Evolutionary conservation across 2,888 invertebrate species (phyloP).

Genomic region (Mactromeris polynyma): DNA sequence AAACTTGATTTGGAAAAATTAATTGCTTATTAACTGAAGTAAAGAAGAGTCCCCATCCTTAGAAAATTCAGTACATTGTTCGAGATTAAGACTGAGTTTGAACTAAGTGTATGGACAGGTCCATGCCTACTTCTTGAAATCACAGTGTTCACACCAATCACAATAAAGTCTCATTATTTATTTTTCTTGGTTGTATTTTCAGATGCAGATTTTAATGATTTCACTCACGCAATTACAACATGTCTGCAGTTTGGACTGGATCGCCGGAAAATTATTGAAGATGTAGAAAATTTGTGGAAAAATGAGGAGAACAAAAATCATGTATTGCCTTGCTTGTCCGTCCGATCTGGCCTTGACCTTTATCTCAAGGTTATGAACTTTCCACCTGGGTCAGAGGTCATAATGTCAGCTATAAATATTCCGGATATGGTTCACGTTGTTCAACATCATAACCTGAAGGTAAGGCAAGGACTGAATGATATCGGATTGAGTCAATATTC

Average conservation of each 20-base stretch:
- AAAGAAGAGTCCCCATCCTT: too few species aligned
- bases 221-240: constrained; percentile 67
- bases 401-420: constrained; percentile 87
- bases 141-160: too few species aligned
- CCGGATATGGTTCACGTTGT: constrained; percentile 86
- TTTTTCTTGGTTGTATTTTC: constrained; percentile 20
- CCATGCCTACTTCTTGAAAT: too few species aligned
- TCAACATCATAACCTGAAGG: constrained; percentile 83
- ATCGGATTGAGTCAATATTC: too few species aligned
- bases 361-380: constrained; percentile 83
- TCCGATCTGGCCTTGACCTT: constrained; percentile 84
- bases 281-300: constrained; percentile 77
- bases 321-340: constrained; percentile 83
- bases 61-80: too few species aligned
- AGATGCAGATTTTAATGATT: constrained; percentile 78
- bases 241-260: constrained; percentile 68
- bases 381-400: constrained; percentile 86
- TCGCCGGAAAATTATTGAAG: constrained; percentile 61
- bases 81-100: too few species aligned
- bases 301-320: constrained; percentile 74
- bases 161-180: too few species aligned
- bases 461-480: too few species aligned
- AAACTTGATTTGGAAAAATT: too few species aligned
- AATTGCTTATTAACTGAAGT: too few species aligned
- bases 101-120: too few species aligned